Base-by-base conservation (phyloP, 2,888 invertebrate genomes). In the Hymenopus coronatus region DNA sequence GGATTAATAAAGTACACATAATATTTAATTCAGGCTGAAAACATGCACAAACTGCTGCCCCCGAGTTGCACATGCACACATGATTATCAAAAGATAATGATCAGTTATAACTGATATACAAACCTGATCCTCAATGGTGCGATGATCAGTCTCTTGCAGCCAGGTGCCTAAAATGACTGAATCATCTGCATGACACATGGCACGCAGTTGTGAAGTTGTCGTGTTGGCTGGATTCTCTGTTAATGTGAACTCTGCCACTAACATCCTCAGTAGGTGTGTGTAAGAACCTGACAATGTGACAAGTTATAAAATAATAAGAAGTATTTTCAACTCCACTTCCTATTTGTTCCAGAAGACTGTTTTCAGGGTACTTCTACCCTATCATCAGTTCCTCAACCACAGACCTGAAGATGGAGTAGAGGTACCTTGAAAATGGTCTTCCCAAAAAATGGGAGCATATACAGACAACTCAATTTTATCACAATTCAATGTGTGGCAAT, bases 91-190 rank as follows among this genome's bases (percentile, higher is more conserved):
- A 70, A 20, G 54, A 70, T 15, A 15, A 70, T 70, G 25, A 70
- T 15, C 54, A 70, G 1, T 20, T 25, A 70, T 25, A 8, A 70
- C 3, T 6, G 20, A 20, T 70, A 70, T 84, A 81, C 90, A 83
- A 89, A 99, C 99, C 96, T 99, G 99, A 94, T 99, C 99, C 94
- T 99, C 99, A 91, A 99, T 98, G 85, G 97, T 97, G 90, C 98
- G 96, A 93, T 99, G 99, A 93, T 99, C 99, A 0, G 98, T 98
- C 92, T 99, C 98, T 93, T 98, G 98, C 83, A 99, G 95, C 98
- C 98, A 98, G 87, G 98, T 98, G 20, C 98, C 98, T 81, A 99
- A 94, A 89, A 99, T 96, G 83, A 98, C 97, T 0, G 98, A 97
- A 93, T 98, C 98, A 92, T 98, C 97, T 12, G 96, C 96, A 92